Conservation (phyloP, 2,113 vertebrate species). For the Cyprinodon tularosa region DNA sequence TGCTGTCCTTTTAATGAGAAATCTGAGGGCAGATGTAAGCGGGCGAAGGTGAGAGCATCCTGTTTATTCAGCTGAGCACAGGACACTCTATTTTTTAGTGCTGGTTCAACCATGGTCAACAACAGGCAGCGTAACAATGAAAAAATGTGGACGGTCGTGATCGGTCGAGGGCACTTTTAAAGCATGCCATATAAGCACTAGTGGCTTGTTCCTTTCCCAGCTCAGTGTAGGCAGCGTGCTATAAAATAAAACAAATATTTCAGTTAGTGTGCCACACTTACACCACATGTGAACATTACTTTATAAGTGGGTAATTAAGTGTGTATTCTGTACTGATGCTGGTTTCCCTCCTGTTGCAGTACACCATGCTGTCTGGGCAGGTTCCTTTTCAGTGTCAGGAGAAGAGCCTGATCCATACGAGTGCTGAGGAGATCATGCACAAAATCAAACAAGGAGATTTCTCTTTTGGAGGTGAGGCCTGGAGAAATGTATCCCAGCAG, state of each 20-base stretch:
- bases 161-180: conserved; percentile 34
- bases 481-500: conserved; percentile 95
- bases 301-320: neutral
- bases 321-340: neutral
- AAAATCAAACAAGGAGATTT: conserved; percentile 98
- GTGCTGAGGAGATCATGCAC: conserved; percentile 95
- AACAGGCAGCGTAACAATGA: conserved; percentile 29
- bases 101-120: conserved; percentile 37
- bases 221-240: neutral
- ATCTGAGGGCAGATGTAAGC: conserved; percentile 33
- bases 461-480: conserved; percentile 96
- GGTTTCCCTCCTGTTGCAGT: conserved; percentile 78
- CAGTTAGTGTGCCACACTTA: neutral
- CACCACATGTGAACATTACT: neutral
- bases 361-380: conserved; percentile 97
- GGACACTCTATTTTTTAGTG: conserved; percentile 25
- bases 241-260: neutral
- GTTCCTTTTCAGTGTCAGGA: conserved; percentile 96
- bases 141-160: conserved; percentile 33
- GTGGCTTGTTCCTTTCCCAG: neutral
- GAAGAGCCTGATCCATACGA: conserved; percentile 89
- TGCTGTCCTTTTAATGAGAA: conserved; percentile 45
- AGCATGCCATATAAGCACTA: conserved; percentile 15
- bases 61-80: conserved; percentile 33
- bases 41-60: conserved; percentile 61